Evolutionary conservation across 2,888 invertebrate genomes (phyloP).

Genomic region (Eupithecia inturbata): DNA sequence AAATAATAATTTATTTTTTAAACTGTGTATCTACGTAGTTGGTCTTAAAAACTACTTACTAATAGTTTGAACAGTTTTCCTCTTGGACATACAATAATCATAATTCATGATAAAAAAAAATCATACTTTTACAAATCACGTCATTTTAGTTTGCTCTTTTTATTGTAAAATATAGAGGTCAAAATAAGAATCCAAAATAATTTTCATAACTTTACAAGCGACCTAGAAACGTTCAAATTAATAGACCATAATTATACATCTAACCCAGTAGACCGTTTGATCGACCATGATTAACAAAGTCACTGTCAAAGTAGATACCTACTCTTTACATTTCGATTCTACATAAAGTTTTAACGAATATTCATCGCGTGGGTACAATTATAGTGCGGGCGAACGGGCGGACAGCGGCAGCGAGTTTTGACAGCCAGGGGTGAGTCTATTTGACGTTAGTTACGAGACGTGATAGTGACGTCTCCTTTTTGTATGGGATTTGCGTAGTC

Average conservation of each 20-base stretch:
- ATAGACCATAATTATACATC: conserved; percentile 29
- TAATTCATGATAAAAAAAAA: no score
- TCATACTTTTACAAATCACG: not conserved
- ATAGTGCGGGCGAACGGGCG: conserved; percentile 6
- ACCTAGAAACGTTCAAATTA: conserved; percentile 21
- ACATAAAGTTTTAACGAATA: conserved; percentile 67
- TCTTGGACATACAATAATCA: no score
- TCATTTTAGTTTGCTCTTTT: not conserved
- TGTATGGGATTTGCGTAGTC: no score
- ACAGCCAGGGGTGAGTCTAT: no score
- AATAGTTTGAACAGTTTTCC: no score
- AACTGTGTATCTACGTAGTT: no score
- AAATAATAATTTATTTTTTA: not conserved
- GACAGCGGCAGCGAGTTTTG: not conserved
- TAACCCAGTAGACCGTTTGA: conserved; percentile 49
- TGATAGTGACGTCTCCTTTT: no score
- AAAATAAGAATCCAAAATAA: not conserved
- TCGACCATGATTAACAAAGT: conserved; percentile 57
- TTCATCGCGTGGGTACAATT: conserved; percentile 49
- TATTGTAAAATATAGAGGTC: not conserved
- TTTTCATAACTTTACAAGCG: not conserved
- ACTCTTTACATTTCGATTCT: conserved; percentile 61
- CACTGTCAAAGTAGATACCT: conserved; percentile 53
- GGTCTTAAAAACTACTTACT: no score
- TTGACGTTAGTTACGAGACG: no score